Conservation (phyloP, 1,140 invertebrate genomes). For the Neuroterus valhalla region DNA sequence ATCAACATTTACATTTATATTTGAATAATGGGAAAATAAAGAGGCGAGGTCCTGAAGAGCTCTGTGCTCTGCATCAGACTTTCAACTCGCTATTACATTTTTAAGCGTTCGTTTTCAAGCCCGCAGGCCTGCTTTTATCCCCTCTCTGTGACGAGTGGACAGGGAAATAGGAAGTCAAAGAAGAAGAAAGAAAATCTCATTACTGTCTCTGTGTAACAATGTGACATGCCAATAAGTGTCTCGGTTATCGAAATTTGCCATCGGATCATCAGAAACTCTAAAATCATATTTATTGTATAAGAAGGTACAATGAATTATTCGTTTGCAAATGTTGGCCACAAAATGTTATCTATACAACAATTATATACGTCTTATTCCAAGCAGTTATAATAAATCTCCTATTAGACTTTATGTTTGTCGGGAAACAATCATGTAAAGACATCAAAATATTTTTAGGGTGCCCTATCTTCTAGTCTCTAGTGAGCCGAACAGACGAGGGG, state of each 20-base stretch:
- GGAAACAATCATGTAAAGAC: constrained; percentile 3
- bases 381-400: too few species aligned
- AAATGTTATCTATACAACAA: too few species aligned
- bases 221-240: neutral
- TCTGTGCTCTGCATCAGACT: constrained; percentile 60
- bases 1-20: constrained; percentile 77
- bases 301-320: too few species aligned
- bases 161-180: constrained; percentile 21
- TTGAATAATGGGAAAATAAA: constrained; percentile 76
- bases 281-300: too few species aligned
- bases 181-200: constrained; percentile 19
- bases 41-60: constrained; percentile 55
- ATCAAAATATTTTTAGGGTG: constrained; percentile 24
- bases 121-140: constrained; percentile 63
- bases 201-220: neutral
- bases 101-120: constrained; percentile 74
- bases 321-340: too few species aligned
- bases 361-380: too few species aligned
- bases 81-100: constrained; percentile 72
- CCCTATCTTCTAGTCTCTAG: neutral
- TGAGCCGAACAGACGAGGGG: constrained; percentile 13
- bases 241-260: neutral
- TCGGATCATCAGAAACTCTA: too few species aligned
- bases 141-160: constrained; percentile 31
- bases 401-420: neutral